Percentiles rank a stretch among this genome's conserved stretches.
Evolutionary conservation across 2,797 vertebrate species (phyloP).

Genomic region (Amblyraja radiata): DNA sequence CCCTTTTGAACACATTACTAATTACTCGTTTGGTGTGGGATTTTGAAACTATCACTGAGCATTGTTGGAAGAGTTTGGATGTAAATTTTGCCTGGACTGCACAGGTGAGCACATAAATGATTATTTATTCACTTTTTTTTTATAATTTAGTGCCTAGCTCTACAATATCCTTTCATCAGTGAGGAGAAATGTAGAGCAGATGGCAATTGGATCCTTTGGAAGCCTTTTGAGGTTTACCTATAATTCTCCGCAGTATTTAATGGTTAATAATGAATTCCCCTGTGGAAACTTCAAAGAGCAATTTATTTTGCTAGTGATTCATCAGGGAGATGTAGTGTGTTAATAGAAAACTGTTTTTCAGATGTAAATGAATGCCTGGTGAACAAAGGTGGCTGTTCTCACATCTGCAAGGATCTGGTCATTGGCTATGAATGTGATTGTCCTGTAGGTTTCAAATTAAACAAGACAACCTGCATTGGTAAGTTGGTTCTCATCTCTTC

Average conservation of each 20-base stretch:
- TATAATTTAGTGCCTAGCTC: background rate
- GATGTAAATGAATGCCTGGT: conserved; percentile 84
- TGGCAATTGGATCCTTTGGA: too few relatives aligned
- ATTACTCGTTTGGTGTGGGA: too few relatives aligned
- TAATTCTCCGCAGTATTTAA: too few relatives aligned
- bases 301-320: background rate
- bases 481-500: conserved; percentile 42
- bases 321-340: background rate
- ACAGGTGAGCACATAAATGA: background rate
- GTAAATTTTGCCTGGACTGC: background rate
- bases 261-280: too few relatives aligned
- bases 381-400: conserved; percentile 93
- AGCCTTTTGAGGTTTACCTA: too few relatives aligned
- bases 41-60: too few relatives aligned
- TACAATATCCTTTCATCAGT: background rate
- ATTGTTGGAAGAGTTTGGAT: background rate
- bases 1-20: too few relatives aligned
- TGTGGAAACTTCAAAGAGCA: background rate
- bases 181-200: background rate
- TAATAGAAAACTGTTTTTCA: conserved; percentile 45
- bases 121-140: background rate
- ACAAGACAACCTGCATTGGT: conserved; percentile 92
- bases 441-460: conserved; percentile 83
- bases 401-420: conserved; percentile 84
- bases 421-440: conserved; percentile 91